These are phyloP conservation scores for Cheilosia impressa DNA, from an alignment of 2,888 invertebrate species.

Conservation along the genomic window DNA sequence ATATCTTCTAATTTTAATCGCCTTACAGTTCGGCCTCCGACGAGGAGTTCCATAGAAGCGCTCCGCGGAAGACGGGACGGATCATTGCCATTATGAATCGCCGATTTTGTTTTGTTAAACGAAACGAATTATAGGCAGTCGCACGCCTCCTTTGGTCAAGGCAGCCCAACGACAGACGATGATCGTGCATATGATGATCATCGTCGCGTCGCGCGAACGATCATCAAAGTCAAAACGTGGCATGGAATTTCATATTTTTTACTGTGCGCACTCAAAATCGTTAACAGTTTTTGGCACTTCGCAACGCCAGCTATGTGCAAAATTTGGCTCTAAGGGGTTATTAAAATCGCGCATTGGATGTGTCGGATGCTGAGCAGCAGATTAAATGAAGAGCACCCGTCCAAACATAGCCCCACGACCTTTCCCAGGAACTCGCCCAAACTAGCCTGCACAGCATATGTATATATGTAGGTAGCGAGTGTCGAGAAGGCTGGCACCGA, in stretches of 20 bases:
- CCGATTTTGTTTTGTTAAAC: slow-evolving; percentile 77
- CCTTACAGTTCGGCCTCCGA: slow-evolving; percentile 64
- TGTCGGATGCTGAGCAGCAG: slow-evolving; percentile 37
- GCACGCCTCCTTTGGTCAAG: slow-evolving; percentile 64
- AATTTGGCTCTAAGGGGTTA: slow-evolving; percentile 65
- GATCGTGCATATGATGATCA: slow-evolving; percentile 33
- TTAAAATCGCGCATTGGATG: slow-evolving; percentile 64
- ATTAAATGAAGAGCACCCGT: slow-evolving; percentile 36
- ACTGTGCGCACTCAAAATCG: slow-evolving; percentile 43
- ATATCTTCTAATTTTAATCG: slow-evolving; percentile 76
- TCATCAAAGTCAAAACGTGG: slow-evolving; percentile 50
- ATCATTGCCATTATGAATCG: slow-evolving; percentile 73
- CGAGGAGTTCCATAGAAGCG: slow-evolving; percentile 66
- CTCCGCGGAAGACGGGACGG: slow-evolving; percentile 41
- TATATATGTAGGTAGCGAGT: background rate
- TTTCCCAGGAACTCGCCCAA: slow-evolving; percentile 50
- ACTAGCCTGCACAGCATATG: background rate
- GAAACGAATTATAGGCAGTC: slow-evolving; percentile 76
- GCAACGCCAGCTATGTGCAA: slow-evolving; percentile 59
- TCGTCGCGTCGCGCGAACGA: slow-evolving; percentile 18
- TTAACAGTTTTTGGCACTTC: slow-evolving; percentile 75
- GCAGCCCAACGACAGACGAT: slow-evolving; percentile 22
- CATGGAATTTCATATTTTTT: slow-evolving; percentile 28
- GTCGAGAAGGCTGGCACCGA: slow-evolving; percentile 62
- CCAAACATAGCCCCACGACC: slow-evolving; percentile 53